Evolutionary conservation across 2,888 invertebrate species (phyloP), one percentile per base, ranked within the genome.

Genomic region (Autographa gamma): DNA sequence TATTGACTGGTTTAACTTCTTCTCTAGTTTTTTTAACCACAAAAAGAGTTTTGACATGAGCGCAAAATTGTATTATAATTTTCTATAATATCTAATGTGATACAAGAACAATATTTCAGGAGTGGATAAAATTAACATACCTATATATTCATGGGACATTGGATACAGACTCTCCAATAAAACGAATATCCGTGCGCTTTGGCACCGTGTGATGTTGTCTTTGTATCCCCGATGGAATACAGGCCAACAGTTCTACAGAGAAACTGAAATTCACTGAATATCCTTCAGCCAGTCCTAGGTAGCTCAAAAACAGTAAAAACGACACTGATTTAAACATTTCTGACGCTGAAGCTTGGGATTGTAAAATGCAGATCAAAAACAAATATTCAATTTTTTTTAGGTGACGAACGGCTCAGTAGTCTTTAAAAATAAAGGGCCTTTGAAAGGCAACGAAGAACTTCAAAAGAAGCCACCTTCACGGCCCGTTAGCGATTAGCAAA

Each of bases 131-230:
- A 25, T 16, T 48, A 43, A 4, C 43, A 3, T 4, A 3, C 4
- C 43, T 0, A 7, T 48, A 14, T 54, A 3, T 2, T 58, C 79
- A 70, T 73, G 43, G 0, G 25, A 63, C 65, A 83, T 65, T 79
- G 85, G 74, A 73, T 7, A 74, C 77, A 11, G 25, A 52, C 66
- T 60, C n/a, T 60, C 62, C 66, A 78, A 85, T 86, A 83, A 85
- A 86, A 79, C 81, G 79, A 77, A 81, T 80, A 85, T 82, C 77
- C 73, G 69, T 80, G 69, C 71, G 73, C 75, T 83, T 87, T 87
- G 86, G 86, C 86, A 87, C 67, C 82, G 74, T 56, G 32, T 67
- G 74, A 9, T 82, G 83, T 78, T 83, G 75, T 79, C 79, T 80
- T 77, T 70, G 72, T 63, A 76, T 62, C 76, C 66, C 66, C 56